Conservation (phyloP, 2,797 vertebrate genomes). For the Strix occidentalis region DNA sequence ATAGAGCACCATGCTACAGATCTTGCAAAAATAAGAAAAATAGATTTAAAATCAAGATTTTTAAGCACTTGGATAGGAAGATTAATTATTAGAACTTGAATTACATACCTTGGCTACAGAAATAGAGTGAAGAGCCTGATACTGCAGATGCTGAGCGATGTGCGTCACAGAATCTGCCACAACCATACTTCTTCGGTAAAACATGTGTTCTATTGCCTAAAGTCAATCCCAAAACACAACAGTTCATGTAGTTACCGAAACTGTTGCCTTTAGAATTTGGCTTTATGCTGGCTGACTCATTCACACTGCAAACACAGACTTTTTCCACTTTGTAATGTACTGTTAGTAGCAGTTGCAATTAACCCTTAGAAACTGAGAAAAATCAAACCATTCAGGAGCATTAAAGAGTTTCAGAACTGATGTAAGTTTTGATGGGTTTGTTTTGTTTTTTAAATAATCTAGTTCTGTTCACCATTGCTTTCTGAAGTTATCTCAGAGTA, state of each 20-base stretch:
- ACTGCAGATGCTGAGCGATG: conserved; percentile 93
- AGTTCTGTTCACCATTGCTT: not conserved
- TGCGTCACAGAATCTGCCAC: conserved; percentile 96
- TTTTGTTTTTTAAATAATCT: not conserved
- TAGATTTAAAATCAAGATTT: not conserved
- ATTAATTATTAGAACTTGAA: not conserved
- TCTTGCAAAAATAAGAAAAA: not conserved
- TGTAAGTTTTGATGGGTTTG: not conserved
- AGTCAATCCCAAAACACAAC: conserved; percentile 14
- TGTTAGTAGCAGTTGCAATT: not conserved
- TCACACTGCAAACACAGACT: not conserved
- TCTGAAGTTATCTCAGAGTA: not conserved
- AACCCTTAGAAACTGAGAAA: not conserved
- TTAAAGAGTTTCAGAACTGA: not conserved
- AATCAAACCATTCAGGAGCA: not conserved
- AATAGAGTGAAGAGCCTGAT: conserved; percentile 91
- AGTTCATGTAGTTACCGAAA: not conserved
- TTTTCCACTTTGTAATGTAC: not conserved
- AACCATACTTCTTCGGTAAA: conserved; percentile 92
- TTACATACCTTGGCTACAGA: conserved; percentile 88
- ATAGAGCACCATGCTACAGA: not conserved
- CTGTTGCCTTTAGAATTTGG: not conserved
- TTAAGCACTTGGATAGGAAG: not conserved
- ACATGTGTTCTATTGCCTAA: conserved; percentile 93
- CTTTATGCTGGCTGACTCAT: not conserved